Evolutionary conservation across 2,888 invertebrate genomes (phyloP), one percentile per base, ranked within the genome.

Genomic region (Meloe dianella): DNA sequence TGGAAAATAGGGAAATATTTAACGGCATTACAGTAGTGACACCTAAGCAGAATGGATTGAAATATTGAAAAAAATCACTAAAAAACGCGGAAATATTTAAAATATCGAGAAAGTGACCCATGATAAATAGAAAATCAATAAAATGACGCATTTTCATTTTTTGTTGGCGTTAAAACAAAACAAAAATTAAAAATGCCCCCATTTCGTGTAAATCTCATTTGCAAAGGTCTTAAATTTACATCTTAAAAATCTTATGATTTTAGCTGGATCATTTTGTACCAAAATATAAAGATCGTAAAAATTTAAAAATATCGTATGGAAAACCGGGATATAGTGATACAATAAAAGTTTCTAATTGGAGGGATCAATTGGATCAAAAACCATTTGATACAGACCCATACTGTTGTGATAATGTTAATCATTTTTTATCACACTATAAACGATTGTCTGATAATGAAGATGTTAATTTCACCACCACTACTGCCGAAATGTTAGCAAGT

Each of bases 351-450:
- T 83, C 84, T 61, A 78, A 85, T 69, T 87, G 87, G 87, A 84
- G 86, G 65, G 84, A 70, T 58, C 73, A 80, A 9, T 75, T 80
- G 27, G 83, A 84, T 72, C 83, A 84, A 0, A 84, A 85, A 69
- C 85, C 84, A 61, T 85, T 84, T 70, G 87, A 87, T 74, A 85
- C 86, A 71, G 83, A 87, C 71, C 84, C 85, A 0, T 87, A 85
- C 69, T 82, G 85, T 20, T 85, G 86, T 68, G 75, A 75, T 10
- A 78, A 85, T 22, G 84, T 86, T 71, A 86, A 87, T 71, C 84
- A 85, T 47, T 74, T 75, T 65, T 27, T 86, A 6, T 86, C 87
- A 68, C 86, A 87, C 5, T 87, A 87, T 75, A 75, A 78, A 9
- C 83, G 85, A 30, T 82, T 83, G 78, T 87, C 87, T 1, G 60